These are phyloP conservation scores for Betta splendens DNA, from an alignment of 2,797 vertebrate genomes.

Conservation along the genomic window DNA sequence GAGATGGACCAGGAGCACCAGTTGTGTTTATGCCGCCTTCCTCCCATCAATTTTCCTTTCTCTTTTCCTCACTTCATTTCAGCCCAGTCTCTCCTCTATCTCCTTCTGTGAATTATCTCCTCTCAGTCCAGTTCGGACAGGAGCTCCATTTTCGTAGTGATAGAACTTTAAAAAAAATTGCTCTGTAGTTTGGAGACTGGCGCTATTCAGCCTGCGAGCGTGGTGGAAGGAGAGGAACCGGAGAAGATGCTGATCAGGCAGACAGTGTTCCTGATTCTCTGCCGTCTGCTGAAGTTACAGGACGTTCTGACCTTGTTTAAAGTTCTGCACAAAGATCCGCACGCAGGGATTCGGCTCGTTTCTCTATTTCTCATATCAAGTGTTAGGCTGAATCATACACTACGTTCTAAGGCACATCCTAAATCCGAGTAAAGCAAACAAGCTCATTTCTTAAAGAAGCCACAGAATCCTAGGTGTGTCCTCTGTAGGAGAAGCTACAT, in stretches of 20 bases:
- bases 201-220: not conserved
- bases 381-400: too few relatives aligned
- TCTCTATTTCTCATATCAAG: not conserved
- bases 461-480: too few relatives aligned
- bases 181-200: constrained; percentile 25
- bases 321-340: not conserved
- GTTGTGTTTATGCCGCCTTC: constrained; percentile 70
- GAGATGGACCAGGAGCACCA: constrained; percentile 61
- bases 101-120: constrained; percentile 66
- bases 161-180: constrained; percentile 32
- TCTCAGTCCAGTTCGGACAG: constrained; percentile 55
- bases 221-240: constrained; percentile 19
- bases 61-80: constrained; percentile 52
- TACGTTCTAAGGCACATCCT: not conserved
- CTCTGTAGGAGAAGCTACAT: too few relatives aligned
- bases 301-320: constrained; percentile 27
- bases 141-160: constrained; percentile 65
- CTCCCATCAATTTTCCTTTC: constrained; percentile 63
- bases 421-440: too few relatives aligned
- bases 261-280: constrained; percentile 24
- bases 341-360: not conserved
- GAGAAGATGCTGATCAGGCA: constrained; percentile 49
- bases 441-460: too few relatives aligned
- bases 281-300: constrained; percentile 9
- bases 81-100: constrained; percentile 50